Conservation (phyloP, 1,140 invertebrate species). For the Euura saliciscinereae region DNA sequence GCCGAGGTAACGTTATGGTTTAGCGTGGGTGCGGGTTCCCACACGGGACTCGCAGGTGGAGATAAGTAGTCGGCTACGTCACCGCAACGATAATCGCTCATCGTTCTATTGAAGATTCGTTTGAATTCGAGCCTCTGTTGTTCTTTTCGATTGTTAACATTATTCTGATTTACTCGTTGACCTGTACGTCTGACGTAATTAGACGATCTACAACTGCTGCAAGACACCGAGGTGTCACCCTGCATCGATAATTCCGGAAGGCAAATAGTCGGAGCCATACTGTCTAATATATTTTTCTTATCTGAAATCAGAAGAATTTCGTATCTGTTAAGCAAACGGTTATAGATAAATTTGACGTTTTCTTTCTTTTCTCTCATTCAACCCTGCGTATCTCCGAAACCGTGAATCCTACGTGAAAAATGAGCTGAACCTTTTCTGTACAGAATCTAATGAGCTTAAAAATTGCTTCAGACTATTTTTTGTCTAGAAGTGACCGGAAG, state of each 20-base stretch:
- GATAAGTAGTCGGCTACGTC: conserved; percentile 8
- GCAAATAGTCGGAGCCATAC: conserved; percentile 44
- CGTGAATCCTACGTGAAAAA: too few relatives aligned
- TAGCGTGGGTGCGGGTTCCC: conserved; percentile 22
- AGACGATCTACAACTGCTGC: conserved; percentile 15
- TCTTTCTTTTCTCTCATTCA: too few relatives aligned
- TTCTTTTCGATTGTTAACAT: conserved; percentile 16
- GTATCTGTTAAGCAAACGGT: neutral
- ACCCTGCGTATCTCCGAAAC: too few relatives aligned
- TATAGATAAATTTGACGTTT: neutral
- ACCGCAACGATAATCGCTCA: neutral
- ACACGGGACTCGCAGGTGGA: conserved; percentile 25
- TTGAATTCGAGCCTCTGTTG: conserved; percentile 29
- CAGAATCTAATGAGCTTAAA: too few relatives aligned
- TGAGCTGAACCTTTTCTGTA: too few relatives aligned
- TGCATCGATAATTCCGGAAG: conserved; percentile 34
- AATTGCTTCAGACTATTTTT: too few relatives aligned
- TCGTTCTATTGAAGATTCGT: conserved; percentile 16
- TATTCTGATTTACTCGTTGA: conserved; percentile 21
- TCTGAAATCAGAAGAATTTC: neutral
- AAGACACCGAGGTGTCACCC: neutral
- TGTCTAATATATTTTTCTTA: neutral
- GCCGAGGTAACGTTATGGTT: conserved; percentile 15
- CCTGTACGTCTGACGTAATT: conserved; percentile 26
- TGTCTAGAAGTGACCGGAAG: too few relatives aligned